Evolutionary conservation across 2,113 vertebrate species (phyloP).

Genomic region (Thryonomys swinderianus): DNA sequence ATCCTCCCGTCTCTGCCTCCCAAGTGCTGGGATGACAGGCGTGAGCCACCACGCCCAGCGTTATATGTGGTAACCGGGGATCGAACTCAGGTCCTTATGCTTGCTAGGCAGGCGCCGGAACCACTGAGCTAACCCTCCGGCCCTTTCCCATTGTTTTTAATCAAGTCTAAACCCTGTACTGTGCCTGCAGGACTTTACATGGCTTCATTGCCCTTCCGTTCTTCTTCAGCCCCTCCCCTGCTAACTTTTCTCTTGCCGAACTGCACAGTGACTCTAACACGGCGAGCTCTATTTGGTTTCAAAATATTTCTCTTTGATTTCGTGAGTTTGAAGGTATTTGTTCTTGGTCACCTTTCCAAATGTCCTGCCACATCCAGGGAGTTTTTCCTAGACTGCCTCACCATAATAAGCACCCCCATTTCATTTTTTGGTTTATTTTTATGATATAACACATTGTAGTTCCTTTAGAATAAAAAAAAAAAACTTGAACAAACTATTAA

Average conservation of each 20-base stretch:
- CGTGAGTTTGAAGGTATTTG: not conserved
- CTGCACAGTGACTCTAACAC: too few relatives aligned
- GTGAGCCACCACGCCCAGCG: too few relatives aligned
- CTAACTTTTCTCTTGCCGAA: not conserved
- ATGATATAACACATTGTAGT: not conserved
- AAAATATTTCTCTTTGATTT: not conserved
- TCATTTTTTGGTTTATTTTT: not conserved
- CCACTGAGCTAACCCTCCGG: too few relatives aligned
- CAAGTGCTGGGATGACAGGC: too few relatives aligned
- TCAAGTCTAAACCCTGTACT: not conserved
- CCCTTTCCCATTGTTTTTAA: not conserved
- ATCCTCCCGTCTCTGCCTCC: too few relatives aligned
- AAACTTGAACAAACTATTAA: not conserved
- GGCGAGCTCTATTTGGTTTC: not conserved
- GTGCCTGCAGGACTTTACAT: not conserved
- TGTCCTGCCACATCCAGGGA: not conserved
- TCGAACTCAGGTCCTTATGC: too few relatives aligned
- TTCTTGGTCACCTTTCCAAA: not conserved
- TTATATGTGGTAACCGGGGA: too few relatives aligned
- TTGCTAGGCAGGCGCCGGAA: too few relatives aligned
- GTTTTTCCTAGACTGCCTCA: not conserved
- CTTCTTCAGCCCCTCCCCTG: not conserved
- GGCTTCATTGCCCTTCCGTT: not conserved
- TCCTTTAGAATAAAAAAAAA: not conserved
- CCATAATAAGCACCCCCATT: not conserved